These are phyloP conservation scores for Belonocnema kinseyi DNA, from an alignment of 1,140 invertebrate species.

Conservation along the genomic window DNA sequence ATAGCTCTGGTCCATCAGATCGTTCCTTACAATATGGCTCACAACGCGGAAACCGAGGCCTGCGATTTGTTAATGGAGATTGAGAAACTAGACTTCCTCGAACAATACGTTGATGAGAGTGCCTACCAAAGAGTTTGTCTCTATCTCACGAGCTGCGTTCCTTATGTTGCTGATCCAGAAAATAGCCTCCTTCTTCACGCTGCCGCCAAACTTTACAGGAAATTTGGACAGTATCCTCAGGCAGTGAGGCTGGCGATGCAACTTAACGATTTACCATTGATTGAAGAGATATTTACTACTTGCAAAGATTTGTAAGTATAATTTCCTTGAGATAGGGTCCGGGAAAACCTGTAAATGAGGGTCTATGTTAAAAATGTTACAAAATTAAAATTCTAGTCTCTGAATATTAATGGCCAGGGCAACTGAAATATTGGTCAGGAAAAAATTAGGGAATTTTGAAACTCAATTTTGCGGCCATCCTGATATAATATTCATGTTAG, in stretches of 20 bases:
- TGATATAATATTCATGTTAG: no score
- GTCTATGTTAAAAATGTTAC: no score
- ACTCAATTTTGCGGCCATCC: no score
- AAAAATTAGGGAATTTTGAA: no score
- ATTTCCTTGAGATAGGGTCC: neutral
- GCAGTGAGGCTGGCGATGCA: conserved; percentile 96
- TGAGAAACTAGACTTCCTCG: conserved; percentile 91
- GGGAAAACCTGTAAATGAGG: no score
- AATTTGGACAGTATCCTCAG: conserved; percentile 96
- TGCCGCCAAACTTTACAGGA: conserved; percentile 91
- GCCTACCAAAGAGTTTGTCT: conserved; percentile 96
- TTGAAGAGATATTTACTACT: conserved; percentile 90
- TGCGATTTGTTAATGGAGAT: conserved; percentile 99
- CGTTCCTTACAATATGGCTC: conserved; percentile 97
- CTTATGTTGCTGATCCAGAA: conserved; percentile 98
- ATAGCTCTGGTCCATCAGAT: conserved; percentile 90
- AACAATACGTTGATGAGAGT: conserved; percentile 94
- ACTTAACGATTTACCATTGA: conserved; percentile 90
- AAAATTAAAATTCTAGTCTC: no score
- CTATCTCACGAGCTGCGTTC: conserved; percentile 97
- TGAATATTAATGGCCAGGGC: no score
- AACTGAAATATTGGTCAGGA: no score
- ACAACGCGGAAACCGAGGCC: conserved; percentile 99
- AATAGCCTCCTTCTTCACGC: conserved; percentile 92
- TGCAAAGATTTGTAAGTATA: conserved; percentile 90